Evolutionary conservation across 2,113 vertebrate species (phyloP), one percentile per base, ranked within the genome.

Genomic region (Laterallus jamaicensis): DNA sequence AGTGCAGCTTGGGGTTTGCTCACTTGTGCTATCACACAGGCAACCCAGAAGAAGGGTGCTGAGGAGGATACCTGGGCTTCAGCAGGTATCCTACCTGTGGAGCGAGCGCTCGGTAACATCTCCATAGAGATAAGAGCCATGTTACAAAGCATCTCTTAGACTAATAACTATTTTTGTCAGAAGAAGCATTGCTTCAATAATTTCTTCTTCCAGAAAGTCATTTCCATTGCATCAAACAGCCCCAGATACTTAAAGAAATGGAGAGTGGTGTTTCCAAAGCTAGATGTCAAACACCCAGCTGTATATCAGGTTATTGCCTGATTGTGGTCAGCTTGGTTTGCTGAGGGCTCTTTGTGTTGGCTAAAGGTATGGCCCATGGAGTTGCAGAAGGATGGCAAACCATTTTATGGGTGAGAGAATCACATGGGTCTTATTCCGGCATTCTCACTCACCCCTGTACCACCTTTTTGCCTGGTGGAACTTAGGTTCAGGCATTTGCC

Each of bases 371-470:
- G 47, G 52, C 58, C 82, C 77, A 22, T 35, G 87, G 86, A 84
- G 29, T 73, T 82, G 70, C 44, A 88, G 85, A 95, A 62, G 62
- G 70, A 93, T 78, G 67, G 40, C 78, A 80, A 82, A 85, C 11
- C 15, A 2, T 91, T 93, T 70, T 78, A 29, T 5, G 54, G 81
- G 64, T 70, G 64, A 70, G 42, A 44, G 79, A 49, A 63, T 62
- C n/a, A 9, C 67, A 28, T 0, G 15, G 69, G 82, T 28, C 10
- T 0, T 14, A 21, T 66, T 82, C 49, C 85, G 73, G 63, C 50
- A 6, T 70, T 49, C 50, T 79, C 3, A 0, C 82, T 79, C 88
- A 32, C 64, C 76, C 47, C 71, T 67, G 73, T 68, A 69, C 69
- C 71, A 14, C 35, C 3, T 68, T 64, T 81, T 52, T 8, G 2